Evolutionary conservation across 2,113 vertebrate genomes (phyloP).

Genomic region (Cebidichthys violaceus): DNA sequence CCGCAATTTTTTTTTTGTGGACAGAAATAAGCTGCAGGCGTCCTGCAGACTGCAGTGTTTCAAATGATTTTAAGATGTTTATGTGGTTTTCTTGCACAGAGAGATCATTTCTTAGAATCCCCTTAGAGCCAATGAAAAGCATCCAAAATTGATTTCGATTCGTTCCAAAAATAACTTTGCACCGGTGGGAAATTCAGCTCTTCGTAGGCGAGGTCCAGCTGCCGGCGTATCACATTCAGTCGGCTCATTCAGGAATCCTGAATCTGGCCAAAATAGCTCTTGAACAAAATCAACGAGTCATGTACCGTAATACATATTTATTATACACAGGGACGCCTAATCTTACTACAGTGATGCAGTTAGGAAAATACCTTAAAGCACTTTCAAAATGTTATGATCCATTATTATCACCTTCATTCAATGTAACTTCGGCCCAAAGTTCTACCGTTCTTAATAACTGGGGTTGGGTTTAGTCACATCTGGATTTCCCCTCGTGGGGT

Average conservation of each 20-base stretch:
- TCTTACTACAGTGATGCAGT: background rate
- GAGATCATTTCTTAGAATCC: conserved; percentile 1
- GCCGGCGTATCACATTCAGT: background rate
- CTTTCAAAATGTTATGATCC: conserved; percentile 4
- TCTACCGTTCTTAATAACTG: conserved; percentile 15
- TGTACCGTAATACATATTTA: background rate
- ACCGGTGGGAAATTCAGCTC: conserved; percentile 37
- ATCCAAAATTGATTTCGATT: conserved; percentile 28
- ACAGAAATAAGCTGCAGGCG: background rate
- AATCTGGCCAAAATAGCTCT: background rate
- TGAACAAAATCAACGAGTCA: background rate
- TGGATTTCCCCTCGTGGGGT: conserved; percentile 63
- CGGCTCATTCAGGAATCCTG: background rate
- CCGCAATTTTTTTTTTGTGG: background rate
- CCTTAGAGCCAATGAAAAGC: conserved; percentile 11
- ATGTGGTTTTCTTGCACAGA: conserved; percentile 27
- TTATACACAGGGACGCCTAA: background rate
- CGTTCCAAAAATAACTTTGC: conserved; percentile 34
- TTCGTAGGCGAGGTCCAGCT: conserved; percentile 13
- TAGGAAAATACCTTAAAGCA: conserved; percentile 12
- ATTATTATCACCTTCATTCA: conserved; percentile 14
- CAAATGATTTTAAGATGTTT: conserved; percentile 14
- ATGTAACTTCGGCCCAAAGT: conserved; percentile 18
- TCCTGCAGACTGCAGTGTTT: conserved; percentile 18
- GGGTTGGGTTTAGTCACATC: conserved; percentile 26